Evolutionary conservation across 2,888 invertebrate genomes (phyloP).

Genomic region (Limnephilus auricula): DNA sequence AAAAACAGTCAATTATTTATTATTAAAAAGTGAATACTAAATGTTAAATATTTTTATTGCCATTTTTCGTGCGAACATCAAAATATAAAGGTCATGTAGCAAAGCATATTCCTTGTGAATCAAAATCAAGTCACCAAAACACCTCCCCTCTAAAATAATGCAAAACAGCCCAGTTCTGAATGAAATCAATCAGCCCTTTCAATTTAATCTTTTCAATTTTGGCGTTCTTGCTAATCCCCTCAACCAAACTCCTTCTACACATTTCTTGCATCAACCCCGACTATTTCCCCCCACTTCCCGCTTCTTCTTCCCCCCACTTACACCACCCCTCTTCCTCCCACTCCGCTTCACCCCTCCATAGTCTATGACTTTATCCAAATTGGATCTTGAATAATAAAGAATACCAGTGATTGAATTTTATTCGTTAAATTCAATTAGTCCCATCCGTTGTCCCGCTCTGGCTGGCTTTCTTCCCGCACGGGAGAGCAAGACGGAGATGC

Average conservation of each 20-base stretch:
- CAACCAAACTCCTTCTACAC: constrained; percentile 13
- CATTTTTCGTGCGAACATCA: no score
- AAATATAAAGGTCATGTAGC: no score
- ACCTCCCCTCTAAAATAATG: not conserved
- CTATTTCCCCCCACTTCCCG: not conserved
- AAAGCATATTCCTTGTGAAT: not conserved
- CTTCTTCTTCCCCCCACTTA: constrained; percentile 75
- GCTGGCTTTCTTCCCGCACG: constrained; percentile 4
- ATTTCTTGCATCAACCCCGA: not conserved
- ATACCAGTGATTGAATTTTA: constrained; percentile 80
- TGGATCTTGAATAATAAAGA: constrained; percentile 81
- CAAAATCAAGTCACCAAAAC: not conserved
- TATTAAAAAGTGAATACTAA: no score
- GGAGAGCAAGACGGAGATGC: constrained; percentile 68
- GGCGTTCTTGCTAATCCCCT: constrained; percentile 38
- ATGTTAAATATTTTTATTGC: no score
- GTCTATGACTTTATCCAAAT: constrained; percentile 75
- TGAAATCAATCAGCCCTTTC: constrained; percentile 43
- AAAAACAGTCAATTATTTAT: no score
- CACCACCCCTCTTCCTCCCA: constrained; percentile 66
- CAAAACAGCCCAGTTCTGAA: not conserved
- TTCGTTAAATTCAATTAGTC: constrained; percentile 80
- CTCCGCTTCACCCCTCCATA: constrained; percentile 71
- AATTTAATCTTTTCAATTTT: constrained; percentile 46
- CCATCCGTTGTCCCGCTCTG: constrained; percentile 68